Evolutionary conservation across 2,797 vertebrate genomes (phyloP).

Genomic region (Atherinosoma microstoma): DNA sequence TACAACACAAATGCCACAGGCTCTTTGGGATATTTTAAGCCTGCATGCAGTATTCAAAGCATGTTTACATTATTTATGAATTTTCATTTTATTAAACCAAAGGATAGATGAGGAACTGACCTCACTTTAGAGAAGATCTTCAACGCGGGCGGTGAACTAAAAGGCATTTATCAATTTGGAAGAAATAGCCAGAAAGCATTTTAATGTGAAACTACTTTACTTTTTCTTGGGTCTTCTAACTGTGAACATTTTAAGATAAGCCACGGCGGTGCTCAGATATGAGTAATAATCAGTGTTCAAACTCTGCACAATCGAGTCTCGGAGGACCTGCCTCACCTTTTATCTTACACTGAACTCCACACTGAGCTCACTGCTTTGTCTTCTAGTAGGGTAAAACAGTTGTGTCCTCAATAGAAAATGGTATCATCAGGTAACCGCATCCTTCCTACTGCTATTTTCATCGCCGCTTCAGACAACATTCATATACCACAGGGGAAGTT

Average conservation of each 20-base stretch:
- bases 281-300: conserved; percentile 50
- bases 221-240: conserved; percentile 16
- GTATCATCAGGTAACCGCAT: conserved; percentile 52
- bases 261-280: conserved; percentile 25
- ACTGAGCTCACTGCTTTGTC: conserved; percentile 21
- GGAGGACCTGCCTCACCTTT: conserved; percentile 41
- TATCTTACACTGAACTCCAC: conserved; percentile 31
- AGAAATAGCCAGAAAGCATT: conserved; percentile 13
- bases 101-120: conserved; percentile 5
- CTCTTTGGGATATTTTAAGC: conserved; percentile 48
- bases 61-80: background rate
- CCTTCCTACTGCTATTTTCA: conserved; percentile 45
- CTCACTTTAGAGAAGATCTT: conserved; percentile 9
- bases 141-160: background rate
- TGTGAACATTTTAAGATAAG: conserved; percentile 26
- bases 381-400: conserved; percentile 27
- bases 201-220: conserved; percentile 18
- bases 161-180: background rate
- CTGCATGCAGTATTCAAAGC: conserved; percentile 25
- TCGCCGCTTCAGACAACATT: conserved; percentile 53
- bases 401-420: conserved; percentile 43
- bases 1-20: conserved; percentile 33
- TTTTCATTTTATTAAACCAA: conserved; percentile 16
- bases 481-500: conserved; percentile 53
- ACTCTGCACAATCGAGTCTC: conserved; percentile 23